Evolutionary conservation across 2,888 invertebrate genomes (phyloP).

Genomic region (Aphodius sticticus): DNA sequence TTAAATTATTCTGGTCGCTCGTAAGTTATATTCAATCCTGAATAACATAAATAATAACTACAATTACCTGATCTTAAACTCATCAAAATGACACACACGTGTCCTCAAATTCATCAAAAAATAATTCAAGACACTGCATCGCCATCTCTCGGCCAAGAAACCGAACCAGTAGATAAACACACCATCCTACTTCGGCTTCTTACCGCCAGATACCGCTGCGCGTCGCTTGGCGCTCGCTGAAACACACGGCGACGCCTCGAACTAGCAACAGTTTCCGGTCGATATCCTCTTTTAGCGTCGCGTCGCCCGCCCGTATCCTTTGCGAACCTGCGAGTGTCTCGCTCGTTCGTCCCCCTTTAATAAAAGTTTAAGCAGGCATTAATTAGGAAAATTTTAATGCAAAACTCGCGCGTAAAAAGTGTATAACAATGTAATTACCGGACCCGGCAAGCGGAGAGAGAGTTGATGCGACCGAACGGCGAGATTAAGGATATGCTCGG

Average conservation of each 20-base stretch:
- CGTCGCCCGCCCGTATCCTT: conserved; percentile 5
- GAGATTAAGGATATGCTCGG: conserved; percentile 17
- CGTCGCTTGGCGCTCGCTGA: conserved; percentile 15
- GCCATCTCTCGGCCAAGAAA: not conserved
- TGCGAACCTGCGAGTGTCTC: conserved; percentile 5
- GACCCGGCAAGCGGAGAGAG: not conserved
- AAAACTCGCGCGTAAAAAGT: conserved; percentile 24
- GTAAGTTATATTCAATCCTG: too few species aligned
- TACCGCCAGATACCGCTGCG: conserved; percentile 29
- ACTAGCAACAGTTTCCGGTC: conserved; percentile 36
- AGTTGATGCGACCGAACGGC: not conserved
- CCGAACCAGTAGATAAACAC: not conserved
- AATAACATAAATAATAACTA: too few species aligned
- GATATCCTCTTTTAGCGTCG: conserved; percentile 25
- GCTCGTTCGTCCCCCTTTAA: conserved; percentile 16
- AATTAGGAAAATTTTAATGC: conserved; percentile 31
- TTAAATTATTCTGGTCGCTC: too few species aligned
- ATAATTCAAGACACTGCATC: not conserved
- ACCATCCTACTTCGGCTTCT: conserved; percentile 27
- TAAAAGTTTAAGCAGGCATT: conserved; percentile 36
- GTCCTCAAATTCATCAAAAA: not conserved
- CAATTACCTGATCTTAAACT: too few species aligned
- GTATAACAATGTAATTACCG: conserved; percentile 31
- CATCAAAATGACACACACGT: not conserved
- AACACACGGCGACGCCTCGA: conserved; percentile 23